A percentile compares a stretch with the other conserved stretches of the same genome.
These are phyloP conservation scores for Drosophila ambigua DNA, from an alignment of 1,140 invertebrate species.

Conservation along the genomic window DNA sequence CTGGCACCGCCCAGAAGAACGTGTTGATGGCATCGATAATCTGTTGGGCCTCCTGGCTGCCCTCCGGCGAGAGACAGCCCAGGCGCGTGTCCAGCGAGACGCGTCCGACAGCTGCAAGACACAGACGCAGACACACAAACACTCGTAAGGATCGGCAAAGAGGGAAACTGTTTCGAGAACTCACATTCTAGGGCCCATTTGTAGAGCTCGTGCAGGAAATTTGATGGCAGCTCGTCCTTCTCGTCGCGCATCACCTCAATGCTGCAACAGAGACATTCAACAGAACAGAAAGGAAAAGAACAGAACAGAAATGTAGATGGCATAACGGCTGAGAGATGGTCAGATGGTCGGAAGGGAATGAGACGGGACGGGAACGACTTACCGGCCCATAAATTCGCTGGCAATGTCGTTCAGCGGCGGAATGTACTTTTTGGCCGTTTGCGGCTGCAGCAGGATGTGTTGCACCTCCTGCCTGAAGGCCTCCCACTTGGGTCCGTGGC, in stretches of 20 bases:
- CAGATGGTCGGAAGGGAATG: no score
- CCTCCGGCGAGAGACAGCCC: constrained; percentile 89
- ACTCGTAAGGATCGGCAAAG: constrained; percentile 10
- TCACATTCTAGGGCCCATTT: constrained; percentile 96
- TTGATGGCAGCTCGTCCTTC: constrained; percentile 88
- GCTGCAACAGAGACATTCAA: constrained; percentile 83
- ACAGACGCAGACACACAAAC: not conserved
- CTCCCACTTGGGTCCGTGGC: constrained; percentile 94
- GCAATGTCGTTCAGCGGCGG: constrained; percentile 90
- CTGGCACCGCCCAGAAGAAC: constrained; percentile 91
- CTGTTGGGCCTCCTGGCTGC: constrained; percentile 87
- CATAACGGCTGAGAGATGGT: constrained; percentile 24
- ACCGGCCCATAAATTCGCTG: constrained; percentile 89
- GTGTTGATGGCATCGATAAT: constrained; percentile 92
- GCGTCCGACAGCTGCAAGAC: constrained; percentile 88
- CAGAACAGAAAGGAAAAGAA: constrained; percentile 10
- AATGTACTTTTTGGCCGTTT: constrained; percentile 90
- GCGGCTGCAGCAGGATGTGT: constrained; percentile 91
- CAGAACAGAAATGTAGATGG: constrained; percentile 11
- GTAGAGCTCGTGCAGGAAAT: constrained; percentile 93
- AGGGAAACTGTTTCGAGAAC: constrained; percentile 58
- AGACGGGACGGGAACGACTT: constrained; percentile 33
- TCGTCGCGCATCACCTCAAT: constrained; percentile 88
- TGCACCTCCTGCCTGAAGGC: constrained; percentile 92
- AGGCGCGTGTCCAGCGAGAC: constrained; percentile 92